phyloP scores from a whole-genome alignment of 2,888 invertebrate genomes.

The Pardosa pseudoannulata region DNA sequence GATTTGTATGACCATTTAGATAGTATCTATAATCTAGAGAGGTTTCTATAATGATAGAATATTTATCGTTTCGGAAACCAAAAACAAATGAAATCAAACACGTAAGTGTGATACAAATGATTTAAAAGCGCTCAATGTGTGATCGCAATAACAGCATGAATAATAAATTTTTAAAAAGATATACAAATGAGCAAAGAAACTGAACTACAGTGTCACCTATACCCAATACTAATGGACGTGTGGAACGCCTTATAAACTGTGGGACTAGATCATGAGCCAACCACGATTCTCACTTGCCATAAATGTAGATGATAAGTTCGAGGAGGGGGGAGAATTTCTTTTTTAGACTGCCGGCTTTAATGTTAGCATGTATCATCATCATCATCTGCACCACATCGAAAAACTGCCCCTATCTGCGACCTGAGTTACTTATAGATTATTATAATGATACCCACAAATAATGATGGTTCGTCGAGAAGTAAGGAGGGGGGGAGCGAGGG shows the following conservation, averaged over 20 bases:
- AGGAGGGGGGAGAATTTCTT: not conserved
- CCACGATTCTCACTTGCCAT: not conserved
- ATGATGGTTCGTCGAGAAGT: not conserved
- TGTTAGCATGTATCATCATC: not conserved
- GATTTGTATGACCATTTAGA: no score
- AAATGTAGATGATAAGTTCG: not conserved
- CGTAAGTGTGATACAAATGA: no score
- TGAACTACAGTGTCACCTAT: not conserved
- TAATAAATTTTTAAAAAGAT: not conserved
- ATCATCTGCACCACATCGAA: constrained; percentile 2
- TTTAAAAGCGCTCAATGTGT: no score
- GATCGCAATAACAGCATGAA: not conserved
- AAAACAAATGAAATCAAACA: no score
- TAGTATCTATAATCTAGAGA: no score
- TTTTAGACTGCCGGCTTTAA: not conserved
- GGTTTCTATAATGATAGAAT: no score
- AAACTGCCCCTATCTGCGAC: not conserved
- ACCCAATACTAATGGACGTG: not conserved
- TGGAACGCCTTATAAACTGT: not conserved
- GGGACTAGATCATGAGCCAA: not conserved
- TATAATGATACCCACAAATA: constrained; percentile 1
- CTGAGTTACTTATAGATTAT: not conserved
- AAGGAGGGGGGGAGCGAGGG: not conserved
- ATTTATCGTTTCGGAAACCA: no score
- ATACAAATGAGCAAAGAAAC: not conserved